Conservation (phyloP, 2,113 vertebrate species). For the Calypte anna region DNA sequence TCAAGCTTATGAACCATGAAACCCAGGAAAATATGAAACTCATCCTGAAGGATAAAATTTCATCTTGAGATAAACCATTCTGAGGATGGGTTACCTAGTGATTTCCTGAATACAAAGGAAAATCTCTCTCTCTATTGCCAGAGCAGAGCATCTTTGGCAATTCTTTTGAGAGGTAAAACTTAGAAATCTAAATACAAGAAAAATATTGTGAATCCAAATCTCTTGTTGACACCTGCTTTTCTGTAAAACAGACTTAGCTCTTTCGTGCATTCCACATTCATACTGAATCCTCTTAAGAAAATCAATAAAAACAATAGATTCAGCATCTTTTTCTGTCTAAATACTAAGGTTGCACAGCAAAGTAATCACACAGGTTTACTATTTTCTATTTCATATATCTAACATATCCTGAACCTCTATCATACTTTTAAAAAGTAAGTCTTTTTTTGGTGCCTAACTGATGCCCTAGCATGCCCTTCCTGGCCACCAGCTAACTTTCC, state of each 20-base stretch:
- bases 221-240: neutral
- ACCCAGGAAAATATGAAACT: neutral
- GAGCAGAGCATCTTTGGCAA: neutral
- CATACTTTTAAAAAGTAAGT: neutral
- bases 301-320: neutral
- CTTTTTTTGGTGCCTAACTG: neutral
- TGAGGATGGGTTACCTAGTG: neutral
- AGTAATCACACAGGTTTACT: neutral
- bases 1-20: neutral
- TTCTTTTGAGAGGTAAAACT: neutral
- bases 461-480: neutral
- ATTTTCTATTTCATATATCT: neutral
- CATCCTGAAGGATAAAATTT: neutral
- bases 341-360: neutral
- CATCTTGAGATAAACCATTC: neutral
- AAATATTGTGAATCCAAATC: neutral
- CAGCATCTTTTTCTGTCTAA: neutral
- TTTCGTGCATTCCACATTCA: rapidly evolving
- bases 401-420: neutral
- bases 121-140: neutral
- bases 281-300: neutral
- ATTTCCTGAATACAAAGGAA: neutral
- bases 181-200: neutral
- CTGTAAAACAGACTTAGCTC: neutral
- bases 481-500: neutral